Evolutionary conservation across 2,113 vertebrate genomes (phyloP).

Genomic region (Raja brachyura): DNA sequence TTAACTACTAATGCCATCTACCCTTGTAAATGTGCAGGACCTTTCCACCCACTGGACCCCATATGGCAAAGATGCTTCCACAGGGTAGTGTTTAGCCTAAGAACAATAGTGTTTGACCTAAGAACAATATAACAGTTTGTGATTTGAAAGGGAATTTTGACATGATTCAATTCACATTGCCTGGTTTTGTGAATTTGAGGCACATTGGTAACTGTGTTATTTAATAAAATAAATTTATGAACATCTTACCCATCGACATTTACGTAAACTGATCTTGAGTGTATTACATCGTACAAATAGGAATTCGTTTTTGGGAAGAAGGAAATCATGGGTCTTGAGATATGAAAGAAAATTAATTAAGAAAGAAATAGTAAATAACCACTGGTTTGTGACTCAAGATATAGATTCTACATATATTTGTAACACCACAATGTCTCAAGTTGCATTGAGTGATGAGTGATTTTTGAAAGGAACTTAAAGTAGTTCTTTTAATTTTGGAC

Average conservation of each 20-base stretch:
- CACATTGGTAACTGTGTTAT: background rate
- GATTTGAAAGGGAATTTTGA: background rate
- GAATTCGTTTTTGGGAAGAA: background rate
- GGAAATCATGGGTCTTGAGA: background rate
- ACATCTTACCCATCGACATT: background rate
- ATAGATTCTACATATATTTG: background rate
- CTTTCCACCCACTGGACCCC: background rate
- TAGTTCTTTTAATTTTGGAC: background rate
- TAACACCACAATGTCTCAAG: background rate
- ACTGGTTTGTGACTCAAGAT: background rate
- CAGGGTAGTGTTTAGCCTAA: background rate
- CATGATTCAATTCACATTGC: background rate
- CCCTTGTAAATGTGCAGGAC: too few species aligned
- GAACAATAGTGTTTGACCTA: background rate
- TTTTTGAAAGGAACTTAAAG: too few species aligned
- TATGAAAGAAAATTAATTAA: background rate
- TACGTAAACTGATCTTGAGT: background rate
- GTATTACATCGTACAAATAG: background rate
- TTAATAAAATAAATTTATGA: background rate
- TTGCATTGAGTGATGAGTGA: too few species aligned
- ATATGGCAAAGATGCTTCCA: background rate
- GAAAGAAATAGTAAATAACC: background rate
- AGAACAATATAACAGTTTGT: background rate
- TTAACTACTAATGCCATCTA: background rate
- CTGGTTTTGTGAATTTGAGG: background rate